These are phyloP conservation scores for Lophura nycthemera DNA, from an alignment of 2,113 vertebrate genomes.

Conservation along the genomic window DNA sequence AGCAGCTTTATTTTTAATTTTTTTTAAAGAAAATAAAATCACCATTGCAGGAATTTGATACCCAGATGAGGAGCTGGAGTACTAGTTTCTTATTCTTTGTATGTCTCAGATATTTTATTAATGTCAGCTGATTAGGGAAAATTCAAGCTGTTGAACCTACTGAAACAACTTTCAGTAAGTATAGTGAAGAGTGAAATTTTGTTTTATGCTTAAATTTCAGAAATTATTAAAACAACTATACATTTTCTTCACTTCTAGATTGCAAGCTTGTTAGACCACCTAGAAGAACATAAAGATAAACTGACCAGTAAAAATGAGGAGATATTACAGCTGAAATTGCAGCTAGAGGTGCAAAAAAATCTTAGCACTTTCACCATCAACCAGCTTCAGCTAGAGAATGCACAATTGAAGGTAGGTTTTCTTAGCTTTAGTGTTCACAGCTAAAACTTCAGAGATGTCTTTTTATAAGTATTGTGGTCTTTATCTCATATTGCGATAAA, in stretches of 20 bases:
- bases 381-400: conserved; percentile 80
- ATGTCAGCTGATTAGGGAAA: neutral
- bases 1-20: neutral
- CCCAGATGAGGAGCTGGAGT: neutral
- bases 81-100: neutral
- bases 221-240: neutral
- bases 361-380: conserved; percentile 62
- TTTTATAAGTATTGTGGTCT: neutral
- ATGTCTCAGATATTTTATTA: neutral
- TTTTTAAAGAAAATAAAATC: neutral
- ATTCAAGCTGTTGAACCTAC: neutral
- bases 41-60: neutral
- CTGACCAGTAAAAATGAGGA: conserved; percentile 82
- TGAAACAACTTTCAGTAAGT: neutral
- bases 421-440: neutral
- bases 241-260: conserved; percentile 72
- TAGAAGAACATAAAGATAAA: conserved; percentile 81
- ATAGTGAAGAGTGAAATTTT: neutral
- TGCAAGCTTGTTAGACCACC: conserved; percentile 78
- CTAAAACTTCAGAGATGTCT: neutral
- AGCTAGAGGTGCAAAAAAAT: conserved; percentile 80
- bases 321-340: conserved; percentile 80
- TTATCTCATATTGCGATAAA: neutral
- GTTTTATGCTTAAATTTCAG: neutral
- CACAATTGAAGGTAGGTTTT: conserved; percentile 78